Evolutionary conservation across 2,888 invertebrate genomes (phyloP).

Genomic region (Hypomecis atomaria): DNA sequence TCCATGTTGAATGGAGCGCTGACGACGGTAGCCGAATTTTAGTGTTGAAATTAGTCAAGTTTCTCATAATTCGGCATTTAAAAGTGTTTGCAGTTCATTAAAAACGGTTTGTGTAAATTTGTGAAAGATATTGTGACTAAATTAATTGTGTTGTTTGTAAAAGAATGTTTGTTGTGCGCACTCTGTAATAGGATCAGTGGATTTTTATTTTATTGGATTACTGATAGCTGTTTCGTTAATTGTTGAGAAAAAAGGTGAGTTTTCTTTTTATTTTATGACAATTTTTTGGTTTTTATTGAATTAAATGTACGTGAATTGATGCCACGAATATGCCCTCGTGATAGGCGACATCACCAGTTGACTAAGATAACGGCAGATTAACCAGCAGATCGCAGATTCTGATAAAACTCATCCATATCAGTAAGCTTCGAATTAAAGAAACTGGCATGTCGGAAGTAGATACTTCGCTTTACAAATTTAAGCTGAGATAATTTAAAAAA

Average conservation of each 20-base stretch:
- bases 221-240: constrained; percentile 74
- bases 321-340: constrained; percentile 73
- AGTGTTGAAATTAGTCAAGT: constrained; percentile 71
- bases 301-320: constrained; percentile 43
- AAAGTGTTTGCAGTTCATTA: constrained; percentile 62
- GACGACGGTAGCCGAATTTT: constrained; percentile 70
- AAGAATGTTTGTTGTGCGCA: constrained; percentile 80
- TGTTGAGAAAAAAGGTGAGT: constrained; percentile 74
- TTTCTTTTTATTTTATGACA: constrained; percentile 34
- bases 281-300: constrained; percentile 1
- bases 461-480: constrained; percentile 11
- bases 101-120: constrained; percentile 63
- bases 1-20: constrained; percentile 69
- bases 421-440: constrained; percentile 24
- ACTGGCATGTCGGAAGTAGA: constrained; percentile 36
- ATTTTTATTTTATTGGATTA: constrained; percentile 80
- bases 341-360: constrained; percentile 57
- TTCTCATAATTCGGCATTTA: constrained; percentile 68
- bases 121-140: constrained; percentile 68
- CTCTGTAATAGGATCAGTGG: constrained; percentile 80
- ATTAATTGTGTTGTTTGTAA: constrained; percentile 65
- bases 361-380: constrained; percentile 79
- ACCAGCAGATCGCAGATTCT: constrained; percentile 71
- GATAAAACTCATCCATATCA: constrained; percentile 67
- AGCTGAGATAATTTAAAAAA: constrained; percentile 16